phyloP scores from a whole-genome alignment of 2,113 vertebrate species.

The Lagopus muta region DNA sequence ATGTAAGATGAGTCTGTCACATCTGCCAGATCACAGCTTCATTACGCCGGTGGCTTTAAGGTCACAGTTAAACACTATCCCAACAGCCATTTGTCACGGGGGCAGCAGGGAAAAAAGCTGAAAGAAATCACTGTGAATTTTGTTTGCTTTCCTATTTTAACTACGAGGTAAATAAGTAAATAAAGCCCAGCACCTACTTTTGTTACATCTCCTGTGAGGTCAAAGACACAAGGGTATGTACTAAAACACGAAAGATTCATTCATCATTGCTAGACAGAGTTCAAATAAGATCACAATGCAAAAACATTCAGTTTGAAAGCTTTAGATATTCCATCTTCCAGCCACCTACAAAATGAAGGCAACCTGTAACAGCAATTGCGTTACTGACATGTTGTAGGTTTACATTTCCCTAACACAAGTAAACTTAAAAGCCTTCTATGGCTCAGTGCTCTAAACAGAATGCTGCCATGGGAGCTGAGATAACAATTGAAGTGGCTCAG shows the following conservation, averaged over 20 bases:
- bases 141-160: conserved; percentile 58
- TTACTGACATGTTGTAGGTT: not conserved
- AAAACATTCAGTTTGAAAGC: conserved; percentile 1
- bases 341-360: conserved; percentile 54
- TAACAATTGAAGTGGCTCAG: conserved; percentile 4
- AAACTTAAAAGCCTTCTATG: conserved; percentile 28
- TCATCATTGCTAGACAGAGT: not conserved
- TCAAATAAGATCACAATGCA: not conserved
- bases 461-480: not conserved
- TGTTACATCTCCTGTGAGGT: not conserved
- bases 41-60: conserved; percentile 46
- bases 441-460: conserved; percentile 8
- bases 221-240: not conserved
- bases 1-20: conserved; percentile 64
- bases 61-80: conserved; percentile 51
- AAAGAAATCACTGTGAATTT: conserved; percentile 11
- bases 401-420: conserved; percentile 15
- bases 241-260: not conserved
- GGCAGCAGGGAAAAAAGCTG: not conserved
- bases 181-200: conserved; percentile 24
- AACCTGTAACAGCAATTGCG: not conserved
- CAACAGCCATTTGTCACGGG: conserved; percentile 56
- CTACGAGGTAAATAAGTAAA: conserved; percentile 58
- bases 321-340: conserved; percentile 8
- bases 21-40: conserved; percentile 72